These are phyloP conservation scores for Oreonectes daqikongensis DNA, from an alignment of 2,797 vertebrate genomes.

Conservation along the genomic window DNA sequence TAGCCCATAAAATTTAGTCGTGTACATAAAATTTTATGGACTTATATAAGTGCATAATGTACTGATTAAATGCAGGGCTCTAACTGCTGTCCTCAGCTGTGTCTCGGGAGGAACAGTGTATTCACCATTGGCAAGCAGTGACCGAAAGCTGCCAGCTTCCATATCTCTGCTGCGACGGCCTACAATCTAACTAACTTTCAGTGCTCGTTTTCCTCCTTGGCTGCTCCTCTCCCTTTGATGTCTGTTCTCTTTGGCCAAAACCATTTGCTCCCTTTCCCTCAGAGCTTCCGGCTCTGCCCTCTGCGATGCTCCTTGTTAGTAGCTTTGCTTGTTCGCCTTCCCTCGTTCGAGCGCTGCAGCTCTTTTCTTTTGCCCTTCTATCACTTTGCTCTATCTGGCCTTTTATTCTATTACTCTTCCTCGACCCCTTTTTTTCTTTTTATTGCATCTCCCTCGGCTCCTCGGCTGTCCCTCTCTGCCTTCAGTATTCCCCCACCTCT, in stretches of 20 bases:
- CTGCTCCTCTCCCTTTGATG: slow-evolving; percentile 56
- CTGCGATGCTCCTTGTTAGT: slow-evolving; percentile 39
- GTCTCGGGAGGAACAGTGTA: slow-evolving; percentile 55
- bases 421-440: slow-evolving; percentile 51
- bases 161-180: slow-evolving; percentile 66
- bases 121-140: slow-evolving; percentile 63
- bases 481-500: slow-evolving; percentile 37
- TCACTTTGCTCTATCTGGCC: slow-evolving; percentile 51
- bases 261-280: slow-evolving; percentile 54
- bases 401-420: slow-evolving; percentile 65
- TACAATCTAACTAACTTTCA: slow-evolving; percentile 68
- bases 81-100: slow-evolving; percentile 56
- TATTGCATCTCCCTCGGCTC: slow-evolving; percentile 39
- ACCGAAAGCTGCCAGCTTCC: slow-evolving; percentile 62
- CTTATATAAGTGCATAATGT: slow-evolving; percentile 61
- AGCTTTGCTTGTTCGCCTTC: slow-evolving; percentile 38
- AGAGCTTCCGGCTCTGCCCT: slow-evolving; percentile 40
- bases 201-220: slow-evolving; percentile 53
- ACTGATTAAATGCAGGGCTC: slow-evolving; percentile 68
- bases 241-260: slow-evolving; percentile 56
- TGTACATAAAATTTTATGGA: slow-evolving; percentile 64
- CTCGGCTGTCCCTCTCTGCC: slow-evolving; percentile 30
- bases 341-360: slow-evolving; percentile 21
- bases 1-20: slow-evolving; percentile 48
- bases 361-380: slow-evolving; percentile 56